Base-by-base conservation (phyloP, 2,113 vertebrate species). In the Sclerurus mexicanus region DNA sequence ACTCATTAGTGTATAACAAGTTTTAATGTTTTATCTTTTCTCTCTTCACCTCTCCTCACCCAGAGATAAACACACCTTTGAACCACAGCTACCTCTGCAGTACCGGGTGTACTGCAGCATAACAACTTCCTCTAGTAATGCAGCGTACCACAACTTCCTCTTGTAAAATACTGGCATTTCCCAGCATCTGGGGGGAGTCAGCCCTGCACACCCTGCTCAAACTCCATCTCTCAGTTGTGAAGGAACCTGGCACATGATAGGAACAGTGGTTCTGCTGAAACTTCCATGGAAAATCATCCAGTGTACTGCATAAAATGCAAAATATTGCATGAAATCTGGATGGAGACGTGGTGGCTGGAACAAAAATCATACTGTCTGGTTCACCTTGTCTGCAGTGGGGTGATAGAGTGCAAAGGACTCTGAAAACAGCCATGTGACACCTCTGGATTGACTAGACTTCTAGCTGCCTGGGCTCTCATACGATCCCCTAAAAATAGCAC, bases 401-500 rank as follows among this genome's bases (percentile, higher is more conserved):
- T 77, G 47, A 86, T 40, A 77, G 33, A 25, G 27, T 52, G 63
- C 58, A 62, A 37, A 88, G 85, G 39, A 63, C 85, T 72, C 63
- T 33, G 55, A 87, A 35, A 92, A 55, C 68, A 90, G 77, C 90
- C 83, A 82, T 95, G 86, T 96, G 96, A 96, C 62, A 58, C 53
- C 53, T 90, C 88, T 10, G 67, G 49, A 42, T 39, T 75, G 60
- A 90, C 83, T 42, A 53, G 88, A 49, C 62, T 95, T 50, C 10
- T 42, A 55, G 73, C 73, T 93, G 80, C 91, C 90, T 68, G 74
- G 20, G 46, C 55, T 89, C 88, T 96, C 92, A 96, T 94, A 89
- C 87, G 3, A 87, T 85, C 47, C 53, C 88, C 95, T 96, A 97
- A 96, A 97, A 96, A 97, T 96, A 97, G 88, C 17, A 49, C 56